Evolutionary conservation across 2,888 invertebrate genomes (phyloP).

Genomic region (Diarsia rubi): DNA sequence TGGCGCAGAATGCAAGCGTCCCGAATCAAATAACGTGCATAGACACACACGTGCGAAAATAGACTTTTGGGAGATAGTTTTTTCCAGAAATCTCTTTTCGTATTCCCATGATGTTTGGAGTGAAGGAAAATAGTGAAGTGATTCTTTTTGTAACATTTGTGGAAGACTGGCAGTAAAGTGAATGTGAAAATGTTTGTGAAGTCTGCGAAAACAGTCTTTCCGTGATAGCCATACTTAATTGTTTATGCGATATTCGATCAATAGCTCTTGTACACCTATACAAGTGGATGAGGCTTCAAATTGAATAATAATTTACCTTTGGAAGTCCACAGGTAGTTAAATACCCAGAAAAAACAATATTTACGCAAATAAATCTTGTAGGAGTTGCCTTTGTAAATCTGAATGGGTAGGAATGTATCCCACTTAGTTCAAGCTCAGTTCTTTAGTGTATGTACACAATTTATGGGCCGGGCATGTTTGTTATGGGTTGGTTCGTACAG

Average conservation of each 20-base stretch:
- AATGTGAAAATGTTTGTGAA: slow-evolving; percentile 1
- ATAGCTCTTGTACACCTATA: neutral
- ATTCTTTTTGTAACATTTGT: slow-evolving; percentile 22
- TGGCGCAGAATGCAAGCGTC: slow-evolving; percentile 38
- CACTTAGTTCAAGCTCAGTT: slow-evolving; percentile 47
- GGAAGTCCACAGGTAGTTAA: slow-evolving; percentile 1
- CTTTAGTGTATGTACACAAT: slow-evolving; percentile 36
- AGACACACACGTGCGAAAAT: slow-evolving; percentile 53
- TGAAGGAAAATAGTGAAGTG: slow-evolving; percentile 23
- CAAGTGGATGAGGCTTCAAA: neutral
- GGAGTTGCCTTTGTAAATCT: slow-evolving; percentile 49
- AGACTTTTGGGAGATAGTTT: slow-evolving; percentile 44
- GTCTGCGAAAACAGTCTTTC: neutral
- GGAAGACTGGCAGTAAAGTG: neutral
- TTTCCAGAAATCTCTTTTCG: slow-evolving; percentile 42
- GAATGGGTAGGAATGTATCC: slow-evolving; percentile 49
- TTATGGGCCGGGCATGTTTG: slow-evolving; percentile 32
- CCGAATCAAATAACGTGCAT: slow-evolving; percentile 52
- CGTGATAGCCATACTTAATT: neutral
- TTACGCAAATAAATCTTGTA: slow-evolving; percentile 47
- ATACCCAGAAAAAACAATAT: slow-evolving; percentile 17
- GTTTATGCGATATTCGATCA: neutral
- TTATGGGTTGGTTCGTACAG: slow-evolving; percentile 18
- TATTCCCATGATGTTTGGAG: slow-evolving; percentile 42
- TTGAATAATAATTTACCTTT: neutral